These are phyloP conservation scores for Caenorhabditis sulstoni DNA, from an alignment of 2,888 invertebrate species.

Conservation along the genomic window DNA sequence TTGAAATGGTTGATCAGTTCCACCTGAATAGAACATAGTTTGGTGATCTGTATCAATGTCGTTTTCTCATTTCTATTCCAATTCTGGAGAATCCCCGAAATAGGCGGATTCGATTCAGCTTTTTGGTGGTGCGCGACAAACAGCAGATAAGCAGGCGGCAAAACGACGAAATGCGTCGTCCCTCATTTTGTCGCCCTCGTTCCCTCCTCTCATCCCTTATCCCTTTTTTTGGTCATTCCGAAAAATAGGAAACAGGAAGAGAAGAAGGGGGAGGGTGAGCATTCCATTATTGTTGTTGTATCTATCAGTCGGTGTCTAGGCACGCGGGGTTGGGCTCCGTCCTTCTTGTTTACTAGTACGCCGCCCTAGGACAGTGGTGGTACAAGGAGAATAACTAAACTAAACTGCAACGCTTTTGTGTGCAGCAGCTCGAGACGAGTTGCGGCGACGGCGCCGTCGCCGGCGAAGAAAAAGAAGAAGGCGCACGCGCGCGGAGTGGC, in stretches of 20 bases:
- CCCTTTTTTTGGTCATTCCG: conserved; percentile 29
- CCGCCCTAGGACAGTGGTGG: conserved; percentile 40
- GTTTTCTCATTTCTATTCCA: conserved; percentile 1
- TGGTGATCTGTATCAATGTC: not conserved
- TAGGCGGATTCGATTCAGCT: too few relatives aligned
- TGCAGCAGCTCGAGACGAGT: too few relatives aligned
- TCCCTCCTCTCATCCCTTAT: not conserved
- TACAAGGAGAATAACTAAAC: conserved; percentile 50
- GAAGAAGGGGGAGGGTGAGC: conserved; percentile 4
- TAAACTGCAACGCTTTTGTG: conserved; percentile 17
- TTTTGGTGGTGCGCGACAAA: not conserved
- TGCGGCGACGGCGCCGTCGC: too few relatives aligned
- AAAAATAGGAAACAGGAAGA: not conserved
- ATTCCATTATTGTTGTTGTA: conserved; percentile 46
- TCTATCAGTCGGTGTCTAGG: conserved; percentile 42
- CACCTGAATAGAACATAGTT: conserved; percentile 30
- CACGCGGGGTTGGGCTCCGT: conserved; percentile 16
- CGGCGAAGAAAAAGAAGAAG: too few relatives aligned
- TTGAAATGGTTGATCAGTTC: conserved; percentile 49
- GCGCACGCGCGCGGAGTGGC: too few relatives aligned
- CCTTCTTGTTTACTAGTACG: conserved; percentile 38
- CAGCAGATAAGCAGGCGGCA: conserved; percentile 20
- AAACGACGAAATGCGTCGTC: too few relatives aligned
- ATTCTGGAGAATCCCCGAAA: too few relatives aligned
- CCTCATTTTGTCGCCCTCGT: not conserved